phyloP scores from a whole-genome alignment of 2,113 vertebrate genomes.

The Gallinago jamesoni region DNA sequence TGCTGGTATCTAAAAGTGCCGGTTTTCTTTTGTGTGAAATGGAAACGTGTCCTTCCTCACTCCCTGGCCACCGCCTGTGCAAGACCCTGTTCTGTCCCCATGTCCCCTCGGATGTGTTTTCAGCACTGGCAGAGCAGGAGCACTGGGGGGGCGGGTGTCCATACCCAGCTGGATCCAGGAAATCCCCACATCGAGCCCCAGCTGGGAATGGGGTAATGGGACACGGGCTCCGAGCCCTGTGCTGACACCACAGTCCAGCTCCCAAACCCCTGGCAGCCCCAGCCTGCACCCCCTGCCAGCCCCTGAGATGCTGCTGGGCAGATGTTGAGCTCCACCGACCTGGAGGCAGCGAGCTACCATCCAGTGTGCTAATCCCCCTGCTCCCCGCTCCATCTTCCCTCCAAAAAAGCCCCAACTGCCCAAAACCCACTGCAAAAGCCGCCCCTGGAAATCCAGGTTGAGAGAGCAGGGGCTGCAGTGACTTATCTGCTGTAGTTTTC shows the following conservation, averaged over 20 bases:
- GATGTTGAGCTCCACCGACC: neutral
- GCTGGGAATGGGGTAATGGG: neutral
- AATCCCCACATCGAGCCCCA: neutral
- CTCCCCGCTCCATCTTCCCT: neutral
- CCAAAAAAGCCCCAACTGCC: neutral
- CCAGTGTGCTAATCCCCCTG: fast-evolving
- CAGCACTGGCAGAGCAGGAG: neutral
- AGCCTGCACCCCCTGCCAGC: neutral
- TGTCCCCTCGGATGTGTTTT: fast-evolving
- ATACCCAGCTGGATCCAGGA: neutral
- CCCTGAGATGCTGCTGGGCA: neutral
- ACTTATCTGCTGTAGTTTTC: neutral
- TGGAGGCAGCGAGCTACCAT: neutral
- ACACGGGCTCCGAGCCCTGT: fast-evolving
- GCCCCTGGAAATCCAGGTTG: fast-evolving
- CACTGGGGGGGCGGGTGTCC: fast-evolving
- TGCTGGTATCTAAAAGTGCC: neutral
- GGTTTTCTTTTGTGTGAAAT: neutral
- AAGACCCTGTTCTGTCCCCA: neutral
- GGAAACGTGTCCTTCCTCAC: neutral
- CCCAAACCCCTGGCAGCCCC: neutral
- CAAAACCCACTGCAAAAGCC: neutral
- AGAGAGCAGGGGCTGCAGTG: neutral
- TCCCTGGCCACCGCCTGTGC: fast-evolving
- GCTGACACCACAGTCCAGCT: neutral